phyloP scores from a whole-genome alignment of 2,797 vertebrate genomes.

The Pangasius krempfi region DNA sequence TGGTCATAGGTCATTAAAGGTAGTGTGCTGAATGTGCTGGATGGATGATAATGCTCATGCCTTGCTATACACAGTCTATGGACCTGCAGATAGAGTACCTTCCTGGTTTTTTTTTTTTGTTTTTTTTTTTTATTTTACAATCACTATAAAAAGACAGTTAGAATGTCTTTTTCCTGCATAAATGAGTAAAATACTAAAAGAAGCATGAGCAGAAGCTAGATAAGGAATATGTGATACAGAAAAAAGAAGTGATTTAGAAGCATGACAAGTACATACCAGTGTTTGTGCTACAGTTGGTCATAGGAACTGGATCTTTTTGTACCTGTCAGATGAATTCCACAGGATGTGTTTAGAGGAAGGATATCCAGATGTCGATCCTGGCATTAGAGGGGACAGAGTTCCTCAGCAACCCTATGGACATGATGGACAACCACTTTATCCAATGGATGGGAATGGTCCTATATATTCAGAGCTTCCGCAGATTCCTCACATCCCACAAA shows the following conservation, averaged over 20 bases:
- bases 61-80: background rate
- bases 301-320: conserved; percentile 16
- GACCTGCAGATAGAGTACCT: background rate
- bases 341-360: conserved; percentile 62
- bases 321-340: conserved; percentile 62
- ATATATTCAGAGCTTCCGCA: conserved; percentile 45
- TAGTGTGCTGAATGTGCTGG: background rate
- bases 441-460: conserved; percentile 45
- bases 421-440: conserved; percentile 40
- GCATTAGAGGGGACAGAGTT: conserved; percentile 39
- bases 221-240: background rate
- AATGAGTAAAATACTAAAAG: background rate
- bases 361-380: conserved; percentile 52
- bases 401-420: conserved; percentile 33
- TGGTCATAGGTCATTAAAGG: background rate
- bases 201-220: background rate
- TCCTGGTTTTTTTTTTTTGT: background rate
- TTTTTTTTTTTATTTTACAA: background rate
- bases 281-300: conserved; percentile 3
- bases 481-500: conserved; percentile 33
- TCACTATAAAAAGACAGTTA: background rate
- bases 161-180: background rate
- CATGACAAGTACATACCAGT: background rate
- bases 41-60: background rate
- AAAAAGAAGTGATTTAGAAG: background rate